A percentile compares a stretch with the other conserved stretches of the same genome.
Evolutionary conservation across 2,888 invertebrate species (phyloP).

Genomic region (Amblyjoppa proteus): DNA sequence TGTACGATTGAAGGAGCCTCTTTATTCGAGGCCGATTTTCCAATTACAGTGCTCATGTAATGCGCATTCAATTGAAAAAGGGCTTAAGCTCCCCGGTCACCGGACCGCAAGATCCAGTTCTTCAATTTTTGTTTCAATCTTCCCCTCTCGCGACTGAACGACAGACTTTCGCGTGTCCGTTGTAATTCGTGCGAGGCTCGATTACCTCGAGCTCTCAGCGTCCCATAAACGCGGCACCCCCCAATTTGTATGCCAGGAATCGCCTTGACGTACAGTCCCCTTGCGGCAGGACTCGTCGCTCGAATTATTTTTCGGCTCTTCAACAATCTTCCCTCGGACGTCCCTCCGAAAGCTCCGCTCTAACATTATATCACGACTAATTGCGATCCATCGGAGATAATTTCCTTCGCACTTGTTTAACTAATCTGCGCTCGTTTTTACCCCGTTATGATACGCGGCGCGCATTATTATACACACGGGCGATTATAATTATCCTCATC

Average conservation of each 20-base stretch:
- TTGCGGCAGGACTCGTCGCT: slow-evolving; percentile 27
- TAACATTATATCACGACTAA: slow-evolving; percentile 19
- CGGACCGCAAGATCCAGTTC: background rate
- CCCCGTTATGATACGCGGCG: background rate
- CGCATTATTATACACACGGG: background rate
- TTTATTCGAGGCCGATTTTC: background rate
- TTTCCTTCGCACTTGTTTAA: slow-evolving; percentile 45
- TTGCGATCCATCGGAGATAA: slow-evolving; percentile 16
- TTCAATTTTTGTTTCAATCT: slow-evolving; percentile 36
- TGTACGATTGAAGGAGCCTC: too few relatives aligned
- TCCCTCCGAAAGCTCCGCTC: background rate
- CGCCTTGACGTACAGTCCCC: slow-evolving; percentile 54
- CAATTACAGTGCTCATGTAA: background rate
- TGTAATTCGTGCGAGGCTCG: slow-evolving; percentile 64
- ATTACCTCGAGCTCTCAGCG: slow-evolving; percentile 44
- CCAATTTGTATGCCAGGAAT: slow-evolving; percentile 64
- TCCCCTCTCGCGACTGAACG: slow-evolving; percentile 20
- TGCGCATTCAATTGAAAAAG: background rate
- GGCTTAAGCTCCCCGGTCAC: slow-evolving; percentile 8
- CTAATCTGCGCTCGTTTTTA: background rate
- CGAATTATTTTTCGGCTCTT: slow-evolving; percentile 29
- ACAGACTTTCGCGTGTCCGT: slow-evolving; percentile 63
- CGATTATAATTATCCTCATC: background rate
- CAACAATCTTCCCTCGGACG: slow-evolving; percentile 11
- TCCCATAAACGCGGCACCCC: slow-evolving; percentile 47